Evolutionary conservation across 1,140 invertebrate species (phyloP), one percentile per base, ranked within the genome.

Genomic region (Maniola jurtina): DNA sequence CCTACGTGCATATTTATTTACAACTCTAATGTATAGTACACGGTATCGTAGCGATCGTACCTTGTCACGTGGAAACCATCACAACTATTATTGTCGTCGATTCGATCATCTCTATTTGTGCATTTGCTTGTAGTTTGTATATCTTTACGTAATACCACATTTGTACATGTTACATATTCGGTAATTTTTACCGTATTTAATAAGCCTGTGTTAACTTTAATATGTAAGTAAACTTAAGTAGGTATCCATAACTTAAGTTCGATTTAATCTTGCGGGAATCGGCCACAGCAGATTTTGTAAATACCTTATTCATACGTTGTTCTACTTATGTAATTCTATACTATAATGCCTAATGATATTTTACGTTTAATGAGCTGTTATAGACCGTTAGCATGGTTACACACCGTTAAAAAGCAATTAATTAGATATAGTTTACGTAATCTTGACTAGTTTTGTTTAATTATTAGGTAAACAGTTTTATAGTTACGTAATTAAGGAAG

Each of bases 401-500:
- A 77, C 75, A 80, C 77, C 73, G 75, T 81, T 84, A 79, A 83
- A 75, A 79, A 75, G 74, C 70, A 75, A 73, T 76, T 77, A 81
- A 66, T 69, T 84, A 82, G 77, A 74, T 76, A 57, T 57, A 80
- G 71, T 71, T 69, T 79, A 83, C 63, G 72, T 75, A 74, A 79
- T 75, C 77, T 83, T 78, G 81, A 89, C 84, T 88, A 90, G 88
- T 90, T 88, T 88, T 86, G 75, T 82, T 90, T 88, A 85, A 86
- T 86, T 84, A 84, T 80, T 90, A 90, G 81, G 73, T 82, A 82
- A 83, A 76, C 71, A 76, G 66, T 80, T 80, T 85, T 77, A 78
- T 82, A 86, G 81, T 83, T 83, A 81, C 74, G 84, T 88, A 87
- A 84, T 89, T 90, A 88, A 89, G 84, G 69, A 90, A 89, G 88